These are phyloP conservation scores for Limanda limanda DNA, from an alignment of 2,113 vertebrate genomes.

Conservation along the genomic window DNA sequence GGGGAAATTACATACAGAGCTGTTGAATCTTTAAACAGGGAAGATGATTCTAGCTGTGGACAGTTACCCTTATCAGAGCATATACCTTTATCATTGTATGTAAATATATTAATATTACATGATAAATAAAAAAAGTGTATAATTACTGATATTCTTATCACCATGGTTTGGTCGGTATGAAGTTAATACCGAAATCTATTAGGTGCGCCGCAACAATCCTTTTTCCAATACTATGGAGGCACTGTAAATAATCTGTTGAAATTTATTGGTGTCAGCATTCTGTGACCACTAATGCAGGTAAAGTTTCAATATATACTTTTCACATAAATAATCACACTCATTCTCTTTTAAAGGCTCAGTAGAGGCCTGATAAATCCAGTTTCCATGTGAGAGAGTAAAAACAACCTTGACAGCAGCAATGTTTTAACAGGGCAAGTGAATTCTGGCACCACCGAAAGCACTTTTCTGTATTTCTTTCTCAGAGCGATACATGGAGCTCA, in stretches of 20 bases:
- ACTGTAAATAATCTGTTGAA: slow-evolving; percentile 38
- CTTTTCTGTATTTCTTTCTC: slow-evolving; percentile 70
- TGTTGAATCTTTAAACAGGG: background rate
- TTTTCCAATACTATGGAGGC: slow-evolving; percentile 10
- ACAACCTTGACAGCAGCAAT: slow-evolving; percentile 71
- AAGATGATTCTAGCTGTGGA: background rate
- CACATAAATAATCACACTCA: slow-evolving; percentile 65
- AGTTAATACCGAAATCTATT: slow-evolving; percentile 11
- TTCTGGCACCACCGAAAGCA: slow-evolving; percentile 73
- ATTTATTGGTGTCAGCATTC: slow-evolving; percentile 58
- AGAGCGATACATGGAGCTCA: slow-evolving; percentile 64
- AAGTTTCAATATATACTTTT: slow-evolving; percentile 75
- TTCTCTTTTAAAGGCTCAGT: slow-evolving; percentile 26
- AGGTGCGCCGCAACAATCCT: slow-evolving; percentile 36
- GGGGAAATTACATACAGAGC: background rate
- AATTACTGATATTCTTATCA: slow-evolving; percentile 1
- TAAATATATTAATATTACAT: background rate
- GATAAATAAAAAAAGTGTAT: background rate
- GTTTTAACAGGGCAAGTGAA: slow-evolving; percentile 75
- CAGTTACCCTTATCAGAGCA: background rate
- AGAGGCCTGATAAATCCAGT: slow-evolving; percentile 72
- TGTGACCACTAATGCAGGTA: slow-evolving; percentile 66
- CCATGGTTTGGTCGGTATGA: background rate
- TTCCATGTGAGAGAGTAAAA: slow-evolving; percentile 71
- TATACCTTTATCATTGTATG: background rate